Percentiles rank a stretch among this genome's conserved stretches.
Evolutionary conservation across 2,888 invertebrate genomes (phyloP).

Genomic region (Hetaerina titia): DNA sequence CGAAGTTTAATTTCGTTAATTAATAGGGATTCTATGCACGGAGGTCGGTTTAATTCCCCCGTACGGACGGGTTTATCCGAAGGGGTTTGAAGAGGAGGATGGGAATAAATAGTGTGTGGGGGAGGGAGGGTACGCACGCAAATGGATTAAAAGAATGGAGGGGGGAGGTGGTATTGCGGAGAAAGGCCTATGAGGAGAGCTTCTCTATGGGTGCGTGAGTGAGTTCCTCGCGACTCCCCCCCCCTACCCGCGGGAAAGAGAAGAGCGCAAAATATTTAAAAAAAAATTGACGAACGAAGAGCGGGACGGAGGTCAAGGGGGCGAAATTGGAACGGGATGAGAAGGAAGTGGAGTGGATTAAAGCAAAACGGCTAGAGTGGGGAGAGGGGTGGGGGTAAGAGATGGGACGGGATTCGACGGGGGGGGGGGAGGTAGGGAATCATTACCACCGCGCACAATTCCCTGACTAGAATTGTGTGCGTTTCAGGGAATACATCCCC

Average conservation of each 20-base stretch:
- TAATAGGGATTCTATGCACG: slow-evolving; percentile 21
- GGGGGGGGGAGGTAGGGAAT: too few relatives aligned
- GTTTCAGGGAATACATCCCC: too few relatives aligned
- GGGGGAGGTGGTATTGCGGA: neutral
- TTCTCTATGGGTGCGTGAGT: neutral
- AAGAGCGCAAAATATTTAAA: neutral
- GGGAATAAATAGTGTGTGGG: neutral
- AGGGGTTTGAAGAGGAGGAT: neutral
- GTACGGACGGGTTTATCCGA: neutral
- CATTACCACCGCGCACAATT: neutral
- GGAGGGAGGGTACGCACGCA: neutral
- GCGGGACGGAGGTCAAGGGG: too few relatives aligned
- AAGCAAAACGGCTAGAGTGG: too few relatives aligned
- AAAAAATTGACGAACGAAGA: too few relatives aligned
- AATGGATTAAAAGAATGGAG: neutral
- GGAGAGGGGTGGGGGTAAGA: too few relatives aligned
- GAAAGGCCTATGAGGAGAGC: neutral
- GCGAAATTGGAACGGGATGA: too few relatives aligned
- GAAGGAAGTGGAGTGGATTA: too few relatives aligned
- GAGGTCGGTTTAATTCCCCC: neutral
- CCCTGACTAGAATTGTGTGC: neutral
- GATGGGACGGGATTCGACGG: too few relatives aligned
- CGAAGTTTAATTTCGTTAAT: slow-evolving; percentile 45
- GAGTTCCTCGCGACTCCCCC: neutral
- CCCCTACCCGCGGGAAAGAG: neutral